Conservation (phyloP, 2,797 vertebrate species). For the Muraenolepis orangiensis region DNA sequence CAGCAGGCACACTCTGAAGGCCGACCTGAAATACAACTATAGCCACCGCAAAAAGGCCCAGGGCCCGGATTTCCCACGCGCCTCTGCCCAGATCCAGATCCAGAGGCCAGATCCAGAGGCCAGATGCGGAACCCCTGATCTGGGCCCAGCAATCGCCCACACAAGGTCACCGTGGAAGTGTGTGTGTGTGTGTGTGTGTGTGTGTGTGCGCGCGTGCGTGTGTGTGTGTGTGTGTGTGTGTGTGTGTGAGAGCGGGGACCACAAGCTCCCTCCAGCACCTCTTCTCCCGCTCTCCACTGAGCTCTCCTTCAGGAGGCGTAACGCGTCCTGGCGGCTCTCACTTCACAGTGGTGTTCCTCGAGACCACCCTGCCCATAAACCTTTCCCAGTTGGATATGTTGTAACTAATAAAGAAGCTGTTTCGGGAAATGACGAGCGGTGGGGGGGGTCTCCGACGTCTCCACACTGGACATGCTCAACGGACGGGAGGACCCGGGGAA, state of each 20-base stretch:
- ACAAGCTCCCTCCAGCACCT: constrained; percentile 23
- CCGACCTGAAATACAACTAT: constrained; percentile 35
- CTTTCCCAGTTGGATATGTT: constrained; percentile 52
- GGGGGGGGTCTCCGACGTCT: constrained; percentile 32
- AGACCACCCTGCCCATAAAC: constrained; percentile 64
- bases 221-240: constrained; percentile 23
- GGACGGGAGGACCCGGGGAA: constrained; percentile 33
- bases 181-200: constrained; percentile 27
- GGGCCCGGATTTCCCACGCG: constrained; percentile 37
- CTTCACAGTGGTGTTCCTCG: constrained; percentile 55
- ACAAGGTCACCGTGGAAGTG: background rate
- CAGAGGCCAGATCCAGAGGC: constrained; percentile 18
- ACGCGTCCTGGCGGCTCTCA: constrained; percentile 47
- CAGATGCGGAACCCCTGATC: no score
- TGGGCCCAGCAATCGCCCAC: no score
- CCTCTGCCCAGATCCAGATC: constrained; percentile 36
- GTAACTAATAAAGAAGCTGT: constrained; percentile 51
- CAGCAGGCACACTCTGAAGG: constrained; percentile 50
- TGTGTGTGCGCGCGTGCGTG: no score
- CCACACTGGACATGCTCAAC: constrained; percentile 43
- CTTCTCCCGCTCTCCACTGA: constrained; percentile 48
- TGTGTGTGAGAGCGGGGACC: constrained; percentile 37
- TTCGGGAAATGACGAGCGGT: constrained; percentile 40
- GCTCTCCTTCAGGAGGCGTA: constrained; percentile 40
- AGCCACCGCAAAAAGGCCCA: constrained; percentile 42